These are phyloP conservation scores for Ploceus nigricollis DNA, from an alignment of 2,113 vertebrate species.

Conservation along the genomic window DNA sequence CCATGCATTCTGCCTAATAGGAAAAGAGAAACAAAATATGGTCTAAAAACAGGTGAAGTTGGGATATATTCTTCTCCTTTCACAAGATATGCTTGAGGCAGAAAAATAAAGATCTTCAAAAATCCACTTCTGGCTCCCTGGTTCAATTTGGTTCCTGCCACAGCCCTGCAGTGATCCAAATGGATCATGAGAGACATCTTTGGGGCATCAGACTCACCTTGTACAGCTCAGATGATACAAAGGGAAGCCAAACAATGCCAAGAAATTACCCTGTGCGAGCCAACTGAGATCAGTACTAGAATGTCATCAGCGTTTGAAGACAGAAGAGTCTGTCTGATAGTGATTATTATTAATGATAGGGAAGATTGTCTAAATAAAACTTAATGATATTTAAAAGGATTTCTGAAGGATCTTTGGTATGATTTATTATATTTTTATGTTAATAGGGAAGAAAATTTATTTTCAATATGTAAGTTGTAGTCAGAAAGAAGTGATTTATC, in stretches of 20 bases:
- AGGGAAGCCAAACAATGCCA: not conserved
- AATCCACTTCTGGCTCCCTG: not conserved
- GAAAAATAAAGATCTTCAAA: not conserved
- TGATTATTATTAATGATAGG: not conserved
- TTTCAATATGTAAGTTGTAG: not conserved
- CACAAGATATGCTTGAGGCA: not conserved
- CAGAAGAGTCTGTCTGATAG: not conserved
- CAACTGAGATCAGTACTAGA: not conserved
- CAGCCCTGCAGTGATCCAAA: fast-evolving
- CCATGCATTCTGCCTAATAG: not conserved
- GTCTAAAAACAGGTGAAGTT: not conserved
- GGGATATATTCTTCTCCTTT: not conserved
- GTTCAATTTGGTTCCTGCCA: not conserved
- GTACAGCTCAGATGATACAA: not conserved
- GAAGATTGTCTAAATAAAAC: not conserved
- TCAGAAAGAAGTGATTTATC: not conserved
- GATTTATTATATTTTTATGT: not conserved
- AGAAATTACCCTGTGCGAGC: not conserved
- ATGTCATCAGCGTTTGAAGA: not conserved
- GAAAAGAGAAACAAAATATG: not conserved
- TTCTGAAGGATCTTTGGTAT: not conserved
- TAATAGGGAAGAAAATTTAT: not conserved
- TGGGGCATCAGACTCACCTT: not conserved
- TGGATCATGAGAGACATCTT: not conserved
- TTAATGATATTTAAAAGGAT: not conserved